phyloP scores from a whole-genome alignment of 2,888 invertebrate species.

The Macropis europaea region DNA sequence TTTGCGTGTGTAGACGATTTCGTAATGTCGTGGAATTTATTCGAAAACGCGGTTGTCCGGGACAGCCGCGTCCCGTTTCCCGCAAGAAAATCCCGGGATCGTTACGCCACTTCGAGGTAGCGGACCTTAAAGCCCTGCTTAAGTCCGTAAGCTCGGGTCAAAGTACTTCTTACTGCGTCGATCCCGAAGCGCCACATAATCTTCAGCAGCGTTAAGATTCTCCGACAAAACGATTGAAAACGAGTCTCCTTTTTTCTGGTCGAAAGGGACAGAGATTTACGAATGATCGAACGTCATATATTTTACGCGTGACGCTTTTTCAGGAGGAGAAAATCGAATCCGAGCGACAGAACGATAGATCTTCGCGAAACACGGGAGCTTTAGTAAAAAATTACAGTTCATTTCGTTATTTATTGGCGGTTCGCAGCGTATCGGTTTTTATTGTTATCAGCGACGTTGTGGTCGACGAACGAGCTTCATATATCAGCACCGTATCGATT shows the following conservation, averaged over 20 bases:
- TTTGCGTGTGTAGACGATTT: conserved; percentile 16
- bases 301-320: no score
- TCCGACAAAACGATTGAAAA: conserved; percentile 17
- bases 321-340: no score
- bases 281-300: no score
- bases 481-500: neutral
- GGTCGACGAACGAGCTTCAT: neutral
- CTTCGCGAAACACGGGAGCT: neutral
- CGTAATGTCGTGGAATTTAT: conserved; percentile 18
- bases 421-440: neutral
- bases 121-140: conserved; percentile 30
- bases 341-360: no score
- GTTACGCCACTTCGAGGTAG: conserved; percentile 28
- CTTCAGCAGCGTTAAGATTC: no score
- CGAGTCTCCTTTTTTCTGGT: neutral
- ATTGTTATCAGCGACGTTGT: neutral
- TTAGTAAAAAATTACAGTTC: conserved; percentile 3
- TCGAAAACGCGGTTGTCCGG: neutral
- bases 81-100: conserved; percentile 21
- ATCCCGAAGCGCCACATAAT: no score
- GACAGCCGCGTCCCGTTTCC: conserved; percentile 8
- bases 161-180: no score
- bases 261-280: no score
- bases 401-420: conserved; percentile 10
- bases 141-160: conserved; percentile 27